These are phyloP conservation scores for human (Homo sapiens) DNA, from an alignment of 2,113 vertebrate species.

Conservation along the genomic window GRCh38 chr11:7270501-7271000, in stretches of 20 bases:
- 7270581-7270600: slow-evolving; percentile 32
- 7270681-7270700: slow-evolving; percentile 69
- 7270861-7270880: no score
- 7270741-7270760: slow-evolving; percentile 71
- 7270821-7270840: not conserved
- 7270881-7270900: not conserved
- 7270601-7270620: slow-evolving; percentile 14
- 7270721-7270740: slow-evolving; percentile 77
- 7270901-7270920: not conserved
- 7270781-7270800: slow-evolving; percentile 35
- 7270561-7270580: slow-evolving; percentile 50
- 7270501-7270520: slow-evolving; percentile 63
- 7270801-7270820: slow-evolving; percentile 58
- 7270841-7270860: no score
- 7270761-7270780: slow-evolving; percentile 77
- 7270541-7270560: slow-evolving; percentile 50
- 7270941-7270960: not conserved
- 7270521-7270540: slow-evolving; percentile 38
- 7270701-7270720: slow-evolving; percentile 75
- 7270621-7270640: slow-evolving; percentile 57
- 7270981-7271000: slow-evolving; percentile 16
- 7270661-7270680: slow-evolving; percentile 74
- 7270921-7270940: slow-evolving; percentile 3
- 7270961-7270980: not conserved
- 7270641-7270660: slow-evolving; percentile 67